Evolutionary conservation across 2,888 invertebrate species (phyloP), one percentile per base, ranked within the genome.

Genomic region (Trichogramma evanescens): DNA sequence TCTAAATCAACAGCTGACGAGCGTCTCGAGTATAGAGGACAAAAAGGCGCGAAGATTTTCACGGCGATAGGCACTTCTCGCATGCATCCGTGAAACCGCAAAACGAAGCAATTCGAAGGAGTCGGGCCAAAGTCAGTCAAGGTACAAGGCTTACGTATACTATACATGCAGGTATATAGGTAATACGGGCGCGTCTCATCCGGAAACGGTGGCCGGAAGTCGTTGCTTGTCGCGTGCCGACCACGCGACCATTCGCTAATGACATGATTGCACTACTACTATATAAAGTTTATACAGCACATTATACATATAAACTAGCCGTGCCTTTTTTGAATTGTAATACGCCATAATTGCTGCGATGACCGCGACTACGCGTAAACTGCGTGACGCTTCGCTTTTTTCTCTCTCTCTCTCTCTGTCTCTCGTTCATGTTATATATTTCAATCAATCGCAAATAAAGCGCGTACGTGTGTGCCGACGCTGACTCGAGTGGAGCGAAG

Each of bases 151-250:
- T 26, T 26, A 2, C 26, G 26, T 26, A 3, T 26, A 50, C 13
- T 38, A 26, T 39, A 26, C n/a, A 50, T 50, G 26, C 26, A 26
- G 26, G 26, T 26, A 26, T 26, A 26, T 26, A 26, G 26, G 26
- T 26, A 26, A 26, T 51, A 41, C 51, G 40, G 40, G 51, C 40
- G 26, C 26, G 26, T 26, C 26, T 26, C 26, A 26, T 26, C 26
- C 48, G 40, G 56, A 50, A 53, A n/a, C 42, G 54, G 56, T 54
- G 65, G 56, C 65, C 69, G 74, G 73, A 74, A 72, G 71, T 73
- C 69, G 73, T 73, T 70, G 66, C 67, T 66, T 44, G 62, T 64
- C 74, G 72, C 74, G 74, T 74, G 74, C 62, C 72, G 26, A 72
- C 67, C 74, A 74, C 74, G 71, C 74, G 74, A 69, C 71, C 64